These are phyloP conservation scores for Axinella damicornis DNA, from an alignment of 37 sponge, comb jelly and placozoan species.

Conservation along the genomic window DNA sequence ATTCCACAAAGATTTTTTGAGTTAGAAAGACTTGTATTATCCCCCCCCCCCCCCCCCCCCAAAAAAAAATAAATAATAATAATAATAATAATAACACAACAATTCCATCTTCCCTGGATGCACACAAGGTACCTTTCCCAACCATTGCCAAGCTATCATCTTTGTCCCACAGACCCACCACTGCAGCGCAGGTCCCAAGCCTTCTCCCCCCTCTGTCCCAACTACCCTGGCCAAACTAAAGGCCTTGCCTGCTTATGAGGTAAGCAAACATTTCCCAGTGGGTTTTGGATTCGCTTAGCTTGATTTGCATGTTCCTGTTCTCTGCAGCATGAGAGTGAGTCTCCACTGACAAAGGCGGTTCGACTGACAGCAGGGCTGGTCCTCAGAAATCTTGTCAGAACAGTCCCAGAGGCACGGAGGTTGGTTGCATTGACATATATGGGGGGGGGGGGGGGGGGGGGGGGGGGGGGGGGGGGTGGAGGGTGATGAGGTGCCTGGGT, in stretches of 20 bases:
- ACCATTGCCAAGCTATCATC: too few species aligned
- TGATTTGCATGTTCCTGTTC: not conserved
- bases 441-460: too few species aligned
- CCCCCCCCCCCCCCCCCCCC: not conserved
- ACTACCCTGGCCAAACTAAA: slow-evolving; percentile 57
- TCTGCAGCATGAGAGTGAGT: slow-evolving; percentile 48
- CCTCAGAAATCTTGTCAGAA: slow-evolving; percentile 68
- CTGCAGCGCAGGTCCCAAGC: slow-evolving; percentile 40
- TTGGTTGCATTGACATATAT: slow-evolving; percentile 5
- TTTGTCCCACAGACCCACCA: slow-evolving; percentile 22
- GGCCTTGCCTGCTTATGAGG: slow-evolving; percentile 13
- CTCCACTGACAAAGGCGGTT: slow-evolving; percentile 49
- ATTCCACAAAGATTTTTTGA: too few species aligned
- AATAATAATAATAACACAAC: too few species aligned
- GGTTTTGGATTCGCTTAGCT: too few species aligned
- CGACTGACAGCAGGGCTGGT: slow-evolving; percentile 74
- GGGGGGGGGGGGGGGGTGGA: too few species aligned
- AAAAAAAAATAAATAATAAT: too few species aligned
- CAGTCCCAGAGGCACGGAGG: slow-evolving; percentile 54
- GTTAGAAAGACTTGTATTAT: too few species aligned
- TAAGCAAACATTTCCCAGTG: not conserved
- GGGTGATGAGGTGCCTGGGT: too few species aligned
- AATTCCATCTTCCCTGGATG: too few species aligned
- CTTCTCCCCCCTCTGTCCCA: slow-evolving; percentile 28
- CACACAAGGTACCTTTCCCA: too few species aligned